A percentile compares a stretch with the other conserved stretches of the same genome.
Conservation (phyloP, 1,140 invertebrate genomes). For the Phocides pigmalion region DNA sequence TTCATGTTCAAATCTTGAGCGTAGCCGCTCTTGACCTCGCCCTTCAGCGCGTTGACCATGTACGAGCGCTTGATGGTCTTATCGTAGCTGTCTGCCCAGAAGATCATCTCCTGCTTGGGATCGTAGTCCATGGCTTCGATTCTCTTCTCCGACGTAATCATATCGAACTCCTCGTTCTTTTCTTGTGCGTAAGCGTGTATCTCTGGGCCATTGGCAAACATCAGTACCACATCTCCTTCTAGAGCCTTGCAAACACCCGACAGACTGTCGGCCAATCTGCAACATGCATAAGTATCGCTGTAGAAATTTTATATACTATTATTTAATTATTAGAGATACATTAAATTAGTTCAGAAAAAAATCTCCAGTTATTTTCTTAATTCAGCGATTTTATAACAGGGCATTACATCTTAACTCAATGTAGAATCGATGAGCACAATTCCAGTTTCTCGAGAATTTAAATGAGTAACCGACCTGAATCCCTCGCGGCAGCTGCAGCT, state of each 20-base stretch:
- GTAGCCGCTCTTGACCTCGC: constrained; percentile 91
- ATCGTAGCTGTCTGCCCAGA: constrained; percentile 96
- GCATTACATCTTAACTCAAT: no score
- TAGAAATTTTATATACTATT: no score
- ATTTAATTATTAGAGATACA: no score
- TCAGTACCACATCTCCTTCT: constrained; percentile 86
- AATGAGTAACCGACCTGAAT: constrained; percentile 83
- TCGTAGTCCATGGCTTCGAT: constrained; percentile 96
- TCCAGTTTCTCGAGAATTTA: no score
- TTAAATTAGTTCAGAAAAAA: no score
- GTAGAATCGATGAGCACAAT: no score
- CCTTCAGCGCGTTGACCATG: constrained; percentile 91
- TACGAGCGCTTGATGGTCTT: constrained; percentile 96
- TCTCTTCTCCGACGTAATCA: constrained; percentile 92
- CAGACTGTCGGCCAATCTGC: constrained; percentile 86
- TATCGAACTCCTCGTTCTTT: constrained; percentile 88
- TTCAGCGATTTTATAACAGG: no score
- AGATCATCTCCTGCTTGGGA: constrained; percentile 91
- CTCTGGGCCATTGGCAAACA: constrained; percentile 93
- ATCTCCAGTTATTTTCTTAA: no score
- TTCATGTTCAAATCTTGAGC: constrained; percentile 95
- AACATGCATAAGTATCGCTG: constrained; percentile 8
- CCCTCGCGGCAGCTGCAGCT: constrained; percentile 94
- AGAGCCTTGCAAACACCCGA: constrained; percentile 92
- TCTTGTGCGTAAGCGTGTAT: constrained; percentile 90